Evolutionary conservation across 2,113 vertebrate species (phyloP).

Genomic region (Trachemys scripta): DNA sequence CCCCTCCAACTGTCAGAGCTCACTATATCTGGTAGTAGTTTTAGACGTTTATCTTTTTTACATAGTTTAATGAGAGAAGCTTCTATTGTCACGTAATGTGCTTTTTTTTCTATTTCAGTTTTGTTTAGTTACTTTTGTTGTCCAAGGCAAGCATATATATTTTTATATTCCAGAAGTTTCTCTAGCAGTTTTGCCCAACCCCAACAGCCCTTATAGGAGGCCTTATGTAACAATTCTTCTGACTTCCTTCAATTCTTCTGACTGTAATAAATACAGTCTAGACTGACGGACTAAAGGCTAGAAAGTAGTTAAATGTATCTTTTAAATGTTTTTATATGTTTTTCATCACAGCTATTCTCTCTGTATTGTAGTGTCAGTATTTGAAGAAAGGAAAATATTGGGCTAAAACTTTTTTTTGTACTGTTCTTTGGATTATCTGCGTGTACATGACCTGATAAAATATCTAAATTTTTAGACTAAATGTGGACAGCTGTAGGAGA

Average conservation of each 20-base stretch:
- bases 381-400: neutral
- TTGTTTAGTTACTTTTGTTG: neutral
- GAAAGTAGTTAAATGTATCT: neutral
- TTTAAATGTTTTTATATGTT: fast-evolving
- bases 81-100: neutral
- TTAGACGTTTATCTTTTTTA: neutral
- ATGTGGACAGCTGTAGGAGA: neutral
- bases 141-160: neutral
- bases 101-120: neutral
- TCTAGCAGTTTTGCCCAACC: neutral
- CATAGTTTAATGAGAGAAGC: neutral
- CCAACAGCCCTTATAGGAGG: neutral
- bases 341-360: neutral
- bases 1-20: neutral
- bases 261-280: neutral
- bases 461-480: neutral
- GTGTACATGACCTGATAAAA: neutral
- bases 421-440: neutral
- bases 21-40: neutral
- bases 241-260: neutral
- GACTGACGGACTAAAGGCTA: neutral
- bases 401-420: neutral
- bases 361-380: neutral
- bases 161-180: too few relatives aligned
- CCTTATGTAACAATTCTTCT: neutral